Base-by-base conservation (phyloP, 2,888 invertebrate species). In the Ecliptopera silaceata region DNA sequence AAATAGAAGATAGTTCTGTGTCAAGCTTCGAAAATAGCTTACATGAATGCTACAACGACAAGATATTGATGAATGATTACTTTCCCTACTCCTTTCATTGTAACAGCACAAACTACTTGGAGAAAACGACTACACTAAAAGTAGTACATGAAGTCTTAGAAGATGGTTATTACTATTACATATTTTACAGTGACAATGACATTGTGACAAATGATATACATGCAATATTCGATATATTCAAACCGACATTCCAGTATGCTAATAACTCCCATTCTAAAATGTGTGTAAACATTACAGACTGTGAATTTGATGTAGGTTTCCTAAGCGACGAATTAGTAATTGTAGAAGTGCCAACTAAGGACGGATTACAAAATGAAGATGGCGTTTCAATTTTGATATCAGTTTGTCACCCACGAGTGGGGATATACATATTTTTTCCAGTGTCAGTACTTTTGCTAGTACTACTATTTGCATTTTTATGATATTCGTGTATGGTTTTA, bases 111-210 rank as follows among this genome's bases (percentile, higher is more conserved):
- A 93, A 93, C 67, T 95, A 94, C 70, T 90, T 96, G 64, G 94
- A 95, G 70, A 92, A 92, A 55, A 94, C 94, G 4, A 93, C 94
- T 20, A 95, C 95, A 64, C 77, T 88, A 6, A 90, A 88, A 78
- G 94, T 96, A 0, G 93, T 92, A 55, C 96, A 97, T 70, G 93
- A 95, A 65, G 95, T 97, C 18, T 88, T 92, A 32, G 91, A 93
- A 47, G 95, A 96, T 76, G 97, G 96, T 5, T 97, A 97, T 84
- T 97, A 97, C 79, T 97, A 97, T 84, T 97, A 97, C 71, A 96
- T 97, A 68, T 97, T 97, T 84, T 97, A 96, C 75, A 96, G 96
- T 70, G 96, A 97, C 78, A 96, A 97, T 84, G 96, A 96, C 79
- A 88, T 94, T 68, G 94, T 95, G 8, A 93, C 92, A 44, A 97